Conservation (phyloP, 2,113 vertebrate genomes). For the Gulo gulo region DNA sequence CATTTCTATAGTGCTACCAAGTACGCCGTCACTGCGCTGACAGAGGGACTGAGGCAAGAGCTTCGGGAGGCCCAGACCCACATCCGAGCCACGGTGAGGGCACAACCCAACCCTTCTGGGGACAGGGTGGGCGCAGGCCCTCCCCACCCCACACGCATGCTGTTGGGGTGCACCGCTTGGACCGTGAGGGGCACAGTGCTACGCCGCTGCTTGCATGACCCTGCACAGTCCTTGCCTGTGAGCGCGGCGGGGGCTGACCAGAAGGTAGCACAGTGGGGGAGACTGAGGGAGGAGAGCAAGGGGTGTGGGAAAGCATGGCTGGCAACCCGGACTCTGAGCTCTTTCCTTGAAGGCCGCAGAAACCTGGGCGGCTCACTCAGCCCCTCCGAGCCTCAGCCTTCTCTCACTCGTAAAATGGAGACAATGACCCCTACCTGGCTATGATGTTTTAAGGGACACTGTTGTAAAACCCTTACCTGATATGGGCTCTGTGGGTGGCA, state of each 20-base stretch:
- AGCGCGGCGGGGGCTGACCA: background rate
- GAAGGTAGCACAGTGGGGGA: background rate
- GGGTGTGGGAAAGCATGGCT: background rate
- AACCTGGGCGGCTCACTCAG: background rate
- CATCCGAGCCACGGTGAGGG: conserved; percentile 94
- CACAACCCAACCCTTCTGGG: conserved; percentile 33
- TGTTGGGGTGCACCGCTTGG: background rate
- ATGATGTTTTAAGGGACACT: background rate
- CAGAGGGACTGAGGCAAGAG: conserved; percentile 94
- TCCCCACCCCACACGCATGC: background rate
- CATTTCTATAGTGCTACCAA: conserved; percentile 98
- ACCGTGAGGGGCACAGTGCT: background rate
- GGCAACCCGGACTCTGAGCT: background rate
- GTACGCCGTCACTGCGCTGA: conserved; percentile 94
- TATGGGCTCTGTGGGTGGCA: background rate
- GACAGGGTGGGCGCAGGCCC: background rate
- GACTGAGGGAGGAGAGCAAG: background rate
- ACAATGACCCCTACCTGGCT: background rate
- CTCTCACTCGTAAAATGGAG: background rate
- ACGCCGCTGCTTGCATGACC: background rate
- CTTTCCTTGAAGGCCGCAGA: background rate
- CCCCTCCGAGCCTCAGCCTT: background rate
- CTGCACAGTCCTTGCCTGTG: background rate
- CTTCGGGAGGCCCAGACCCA: conserved; percentile 93
- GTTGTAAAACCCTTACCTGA: background rate